Conservation (phyloP, 2,797 vertebrate species). For the Phoebastria nigripes region DNA sequence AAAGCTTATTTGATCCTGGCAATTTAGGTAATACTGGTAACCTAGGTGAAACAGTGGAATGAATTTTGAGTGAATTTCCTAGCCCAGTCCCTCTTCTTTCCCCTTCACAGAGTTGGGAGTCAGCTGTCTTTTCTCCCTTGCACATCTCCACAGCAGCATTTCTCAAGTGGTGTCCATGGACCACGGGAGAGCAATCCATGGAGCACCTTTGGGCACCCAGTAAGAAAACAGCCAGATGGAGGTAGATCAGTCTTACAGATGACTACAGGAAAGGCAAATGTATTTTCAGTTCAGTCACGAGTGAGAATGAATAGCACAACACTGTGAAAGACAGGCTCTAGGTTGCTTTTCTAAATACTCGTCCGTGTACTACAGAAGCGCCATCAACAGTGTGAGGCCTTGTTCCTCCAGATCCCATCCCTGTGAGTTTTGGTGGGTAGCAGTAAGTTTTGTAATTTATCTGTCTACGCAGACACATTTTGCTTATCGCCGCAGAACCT, state of each 20-base stretch:
- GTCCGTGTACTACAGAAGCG: neutral
- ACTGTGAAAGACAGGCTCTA: neutral
- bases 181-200: neutral
- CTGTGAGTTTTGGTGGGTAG: neutral
- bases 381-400: neutral
- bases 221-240: neutral
- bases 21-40: neutral
- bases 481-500: neutral
- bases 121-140: neutral
- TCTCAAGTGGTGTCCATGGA: neutral
- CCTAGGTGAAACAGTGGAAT: neutral
- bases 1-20: neutral
- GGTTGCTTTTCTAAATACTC: neutral
- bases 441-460: neutral
- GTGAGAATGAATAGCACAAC: neutral
- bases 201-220: neutral
- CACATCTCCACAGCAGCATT: neutral
- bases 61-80: neutral
- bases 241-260: neutral
- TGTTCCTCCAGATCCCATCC: neutral
- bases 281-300: neutral
- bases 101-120: neutral
- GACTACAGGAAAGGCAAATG: fast-evolving
- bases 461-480: neutral
- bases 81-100: neutral